phyloP scores from a whole-genome alignment of 2,113 vertebrate species.

The Falcunculus frontatus region DNA sequence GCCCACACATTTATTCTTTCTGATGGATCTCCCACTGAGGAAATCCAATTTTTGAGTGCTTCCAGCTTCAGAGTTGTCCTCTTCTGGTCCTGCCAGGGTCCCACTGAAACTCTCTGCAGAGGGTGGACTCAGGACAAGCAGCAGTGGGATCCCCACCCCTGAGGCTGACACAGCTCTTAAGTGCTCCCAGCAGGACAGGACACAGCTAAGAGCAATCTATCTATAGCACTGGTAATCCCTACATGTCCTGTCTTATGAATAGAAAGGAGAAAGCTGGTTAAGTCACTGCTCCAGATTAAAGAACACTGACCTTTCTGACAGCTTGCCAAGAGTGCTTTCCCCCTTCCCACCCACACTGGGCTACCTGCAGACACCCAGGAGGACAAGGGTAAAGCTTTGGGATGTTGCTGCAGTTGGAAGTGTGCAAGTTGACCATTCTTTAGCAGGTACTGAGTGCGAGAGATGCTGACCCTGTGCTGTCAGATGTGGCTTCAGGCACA shows the following conservation, averaged over 20 bases:
- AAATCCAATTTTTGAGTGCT: not conserved
- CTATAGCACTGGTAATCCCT: constrained; percentile 50
- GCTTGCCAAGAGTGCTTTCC: not conserved
- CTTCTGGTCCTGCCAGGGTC: not conserved
- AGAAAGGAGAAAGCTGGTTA: constrained; percentile 18
- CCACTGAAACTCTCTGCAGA: not conserved
- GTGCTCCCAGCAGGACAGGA: not conserved
- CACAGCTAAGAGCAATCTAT: constrained; percentile 19
- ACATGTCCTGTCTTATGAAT: not conserved
- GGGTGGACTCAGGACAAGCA: not conserved
- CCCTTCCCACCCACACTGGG: not conserved
- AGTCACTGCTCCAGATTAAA: not conserved
- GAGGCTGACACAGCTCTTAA: not conserved
- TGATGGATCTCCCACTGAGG: not conserved
- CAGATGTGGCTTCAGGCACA: not conserved
- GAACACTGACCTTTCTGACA: not conserved
- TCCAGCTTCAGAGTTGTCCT: not conserved
- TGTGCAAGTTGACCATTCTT: not conserved
- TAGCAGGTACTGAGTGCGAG: not conserved
- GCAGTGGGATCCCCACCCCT: not conserved
- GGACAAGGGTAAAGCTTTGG: not conserved
- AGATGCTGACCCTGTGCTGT: not conserved
- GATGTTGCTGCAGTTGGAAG: not conserved
- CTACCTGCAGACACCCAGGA: not conserved
- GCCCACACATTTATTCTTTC: not conserved